Evolutionary conservation across 2,888 invertebrate species (phyloP).

Genomic region (Aphelenchoides bicaudatus): DNA sequence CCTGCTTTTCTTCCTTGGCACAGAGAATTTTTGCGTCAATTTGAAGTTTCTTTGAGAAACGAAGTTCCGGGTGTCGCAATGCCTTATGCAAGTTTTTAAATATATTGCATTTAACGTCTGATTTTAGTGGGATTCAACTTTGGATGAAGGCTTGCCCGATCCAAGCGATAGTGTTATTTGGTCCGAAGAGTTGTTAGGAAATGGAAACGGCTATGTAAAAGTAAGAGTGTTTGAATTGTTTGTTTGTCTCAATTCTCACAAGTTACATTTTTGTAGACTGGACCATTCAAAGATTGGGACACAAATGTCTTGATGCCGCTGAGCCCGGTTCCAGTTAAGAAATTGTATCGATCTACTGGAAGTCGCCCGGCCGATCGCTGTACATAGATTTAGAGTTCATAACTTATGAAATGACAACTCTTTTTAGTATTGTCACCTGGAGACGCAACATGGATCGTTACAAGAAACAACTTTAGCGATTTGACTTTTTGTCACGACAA

Average conservation of each 20-base stretch:
- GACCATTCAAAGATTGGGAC: constrained; percentile 57
- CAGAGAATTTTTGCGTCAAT: constrained; percentile 57
- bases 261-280: no score
- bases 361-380: constrained; percentile 48
- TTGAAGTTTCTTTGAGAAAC: constrained; percentile 54
- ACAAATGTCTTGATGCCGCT: constrained; percentile 54
- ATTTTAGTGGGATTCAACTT: no score
- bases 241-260: no score
- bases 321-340: constrained; percentile 56
- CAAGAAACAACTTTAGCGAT: constrained; percentile 45
- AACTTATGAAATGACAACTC: neutral
- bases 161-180: constrained; percentile 55
- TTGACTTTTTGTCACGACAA: constrained; percentile 59
- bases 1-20: constrained; percentile 53
- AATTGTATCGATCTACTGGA: constrained; percentile 54
- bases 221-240: constrained; percentile 27
- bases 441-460: constrained; percentile 54
- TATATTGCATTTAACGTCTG: no score
- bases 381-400: no score
- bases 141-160: constrained; percentile 52
- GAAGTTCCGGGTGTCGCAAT: constrained; percentile 50
- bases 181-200: constrained; percentile 56
- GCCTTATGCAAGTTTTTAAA: constrained; percentile 60
- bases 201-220: constrained; percentile 56
- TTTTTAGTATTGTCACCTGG: constrained; percentile 44